A percentile compares a stretch with the other conserved stretches of the same genome.
phyloP scores from a whole-genome alignment of 2,888 invertebrate genomes.

The Mycalesis mineus region DNA sequence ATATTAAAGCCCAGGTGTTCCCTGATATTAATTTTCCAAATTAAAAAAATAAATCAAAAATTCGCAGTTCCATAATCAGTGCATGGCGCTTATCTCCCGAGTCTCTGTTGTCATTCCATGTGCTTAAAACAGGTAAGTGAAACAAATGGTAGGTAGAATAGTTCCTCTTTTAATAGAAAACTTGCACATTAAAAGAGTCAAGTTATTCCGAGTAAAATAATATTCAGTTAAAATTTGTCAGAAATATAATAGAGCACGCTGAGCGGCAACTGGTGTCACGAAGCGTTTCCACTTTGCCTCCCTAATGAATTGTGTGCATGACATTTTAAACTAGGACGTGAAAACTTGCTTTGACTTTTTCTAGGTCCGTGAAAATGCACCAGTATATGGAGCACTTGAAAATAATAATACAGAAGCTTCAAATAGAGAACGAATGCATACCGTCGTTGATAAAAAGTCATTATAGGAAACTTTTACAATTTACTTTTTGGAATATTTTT shows the following conservation, averaged over 20 bases:
- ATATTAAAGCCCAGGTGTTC: conserved; percentile 37
- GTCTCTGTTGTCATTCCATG: conserved; percentile 60
- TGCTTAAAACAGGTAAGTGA: conserved; percentile 36
- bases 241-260: neutral
- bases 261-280: neutral
- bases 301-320: conserved; percentile 3
- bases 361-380: neutral
- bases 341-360: neutral
- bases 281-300: neutral
- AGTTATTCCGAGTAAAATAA: neutral
- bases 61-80: conserved; percentile 42
- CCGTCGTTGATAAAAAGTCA: too few species aligned
- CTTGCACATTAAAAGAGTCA: too few species aligned
- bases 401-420: neutral
- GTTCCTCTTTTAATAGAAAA: neutral
- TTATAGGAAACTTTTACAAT: too few species aligned
- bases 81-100: conserved; percentile 62
- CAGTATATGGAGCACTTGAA: neutral
- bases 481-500: too few species aligned
- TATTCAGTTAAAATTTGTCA: conserved; percentile 1
- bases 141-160: neutral
- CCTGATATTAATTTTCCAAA: conserved; percentile 13
- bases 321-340: conserved; percentile 4
- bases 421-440: neutral
- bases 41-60: conserved; percentile 13